Evolutionary conservation across 2,113 vertebrate species (phyloP), one percentile per base, ranked within the genome.

Genomic region (Trachemys scripta): DNA sequence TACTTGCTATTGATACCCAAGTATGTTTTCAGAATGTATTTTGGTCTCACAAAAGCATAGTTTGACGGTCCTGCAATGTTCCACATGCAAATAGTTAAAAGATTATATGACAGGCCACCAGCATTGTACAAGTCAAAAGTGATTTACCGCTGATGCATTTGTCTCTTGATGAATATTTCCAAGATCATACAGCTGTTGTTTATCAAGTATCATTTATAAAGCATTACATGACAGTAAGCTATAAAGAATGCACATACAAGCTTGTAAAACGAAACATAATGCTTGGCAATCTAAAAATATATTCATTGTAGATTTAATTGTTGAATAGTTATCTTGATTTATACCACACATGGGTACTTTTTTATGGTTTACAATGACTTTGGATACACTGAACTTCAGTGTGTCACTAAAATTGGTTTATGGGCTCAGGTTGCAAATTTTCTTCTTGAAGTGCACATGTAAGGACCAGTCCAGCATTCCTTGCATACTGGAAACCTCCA

Each of bases 261-360:
- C 83, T 97, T 98, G 82, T 97, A 97, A 98, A 98, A 98, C 94
- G 86, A 98, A 98, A 96, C 89, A 93, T 95, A 97, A 96, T 93
- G 89, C 62, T 95, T 94, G 79, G 85, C 95, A 96, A 98, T 97
- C 97, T 93, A 89, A 97, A 94, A 96, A 97, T 96, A 95, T 91
- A 96, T 96, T 97, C 90, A 96, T 96, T 97, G 84, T 91, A 94
- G 93, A 95, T 96, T 98, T 97, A 98, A 98, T 98, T 98, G 90
- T 96, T 93, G 89, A 96, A 92, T 95, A 94, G 62, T 98, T 97
- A 96, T 31, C 69, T 94, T 97, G 89, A 97, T 97, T 97, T 97
- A 96, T 92, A 50, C 75, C 54, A 94, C 83, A 95, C 88, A 85
- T 92, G 87, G 88, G 83, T 75, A 91, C 80, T 97, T 72, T 72